Evolutionary conservation across 2,888 invertebrate species (phyloP), one percentile per base, ranked within the genome.

Genomic region (Busseola fusca): DNA sequence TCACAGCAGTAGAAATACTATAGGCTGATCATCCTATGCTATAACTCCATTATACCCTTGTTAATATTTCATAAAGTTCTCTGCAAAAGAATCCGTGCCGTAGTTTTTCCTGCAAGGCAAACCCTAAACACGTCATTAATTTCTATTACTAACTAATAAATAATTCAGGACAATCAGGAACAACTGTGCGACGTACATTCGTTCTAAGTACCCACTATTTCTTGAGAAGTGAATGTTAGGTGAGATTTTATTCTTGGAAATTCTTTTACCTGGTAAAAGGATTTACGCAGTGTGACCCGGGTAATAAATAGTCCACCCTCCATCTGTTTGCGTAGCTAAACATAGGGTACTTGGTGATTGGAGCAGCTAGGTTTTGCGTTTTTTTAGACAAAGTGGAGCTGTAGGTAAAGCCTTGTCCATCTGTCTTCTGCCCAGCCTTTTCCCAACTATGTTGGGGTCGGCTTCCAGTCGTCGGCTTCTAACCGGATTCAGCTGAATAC

Each of bases 81-180:
- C 37, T 71, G 6, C 16, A 42, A 50, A 58, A 21, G 18, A 21
- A 30, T 14, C 18, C 7, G 0, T 52, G 12, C n/a, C 14, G 14
- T 40, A 30, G 5, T 5, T 52, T 58, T 30, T 25, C 14, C 42
- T 18, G 7, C 10, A 63, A 52, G 27, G n/a, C 12, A 56, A 40
- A 9, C 45, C 21, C 27, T 16, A 40, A 48, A 27, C 18, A 4
- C 21, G 16, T 56, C 64, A 72, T 81, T 72, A 57, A 67, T 74
- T 72, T 68, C 54, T 60, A 68, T 78, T 72, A 74, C 69, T 27
- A 56, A 68, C 45, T 74, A 69, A 74, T 78, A 78, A 82, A 72
- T 74, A 74, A 82, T 78, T 69, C 78, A 69, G 34, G 58, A 72
- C 78, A 82, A 78, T 75, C 75, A 69, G 45, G 64, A 82, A 69